Conservation (phyloP, 2,113 vertebrate genomes). For the Pelodiscus sinensis region DNA sequence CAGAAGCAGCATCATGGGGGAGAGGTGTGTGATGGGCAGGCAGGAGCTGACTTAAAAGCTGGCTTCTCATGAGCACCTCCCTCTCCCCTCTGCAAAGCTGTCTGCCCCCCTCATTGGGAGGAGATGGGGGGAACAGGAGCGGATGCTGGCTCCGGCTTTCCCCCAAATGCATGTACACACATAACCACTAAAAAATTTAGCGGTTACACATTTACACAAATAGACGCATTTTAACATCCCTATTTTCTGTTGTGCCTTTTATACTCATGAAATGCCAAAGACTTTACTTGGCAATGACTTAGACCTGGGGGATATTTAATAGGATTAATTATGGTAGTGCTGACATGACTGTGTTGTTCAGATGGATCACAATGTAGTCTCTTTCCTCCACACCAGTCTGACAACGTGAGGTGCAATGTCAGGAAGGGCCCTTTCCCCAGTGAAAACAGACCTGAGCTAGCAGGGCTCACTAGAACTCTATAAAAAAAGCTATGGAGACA, state of each 20-base stretch:
- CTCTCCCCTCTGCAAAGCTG: too few species aligned
- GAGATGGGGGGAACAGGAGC: too few species aligned
- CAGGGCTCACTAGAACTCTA: background rate
- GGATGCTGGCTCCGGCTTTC: too few species aligned
- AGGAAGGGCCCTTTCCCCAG: background rate
- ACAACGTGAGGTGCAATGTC: background rate
- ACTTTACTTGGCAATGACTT: background rate
- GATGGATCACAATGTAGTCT: background rate
- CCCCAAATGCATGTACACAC: too few species aligned
- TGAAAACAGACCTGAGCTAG: background rate
- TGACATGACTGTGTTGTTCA: background rate
- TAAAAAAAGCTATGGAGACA: background rate
- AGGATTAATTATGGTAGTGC: background rate
- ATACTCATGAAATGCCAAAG: background rate
- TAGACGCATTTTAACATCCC: too few species aligned
- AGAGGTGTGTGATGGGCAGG: too few species aligned
- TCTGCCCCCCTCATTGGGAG: too few species aligned
- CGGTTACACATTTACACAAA: too few species aligned
- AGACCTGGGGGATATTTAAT: background rate
- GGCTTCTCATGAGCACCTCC: too few species aligned
- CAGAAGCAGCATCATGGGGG: too few species aligned
- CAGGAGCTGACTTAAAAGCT: too few species aligned
- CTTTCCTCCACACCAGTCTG: background rate
- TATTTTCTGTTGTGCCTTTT: rapidly evolving
- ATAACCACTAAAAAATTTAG: too few species aligned